Base-by-base conservation (phyloP, 2,888 invertebrate genomes). In the Drosophila lutescens region DNA sequence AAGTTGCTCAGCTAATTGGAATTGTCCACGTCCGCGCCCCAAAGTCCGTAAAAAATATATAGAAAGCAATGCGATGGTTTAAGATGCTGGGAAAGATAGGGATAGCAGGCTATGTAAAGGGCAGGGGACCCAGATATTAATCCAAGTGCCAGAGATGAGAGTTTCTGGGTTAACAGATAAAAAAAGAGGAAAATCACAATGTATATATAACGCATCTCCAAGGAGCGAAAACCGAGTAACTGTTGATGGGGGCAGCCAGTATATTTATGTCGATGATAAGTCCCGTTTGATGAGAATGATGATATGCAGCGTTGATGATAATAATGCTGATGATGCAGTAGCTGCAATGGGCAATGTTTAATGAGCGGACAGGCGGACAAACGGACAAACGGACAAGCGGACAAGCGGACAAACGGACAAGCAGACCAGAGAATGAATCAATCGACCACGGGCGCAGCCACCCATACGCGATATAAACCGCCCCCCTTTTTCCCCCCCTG, bases 281-380 rank as follows among this genome's bases (percentile, higher is more conserved):
- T 26, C 51, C 57, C 15, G 20, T 43, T 17, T 40, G 49, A 38
- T 58, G 50, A 20, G n/a, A 13, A 57, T 10, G 34, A 61, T 62
- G 63, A 62, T 62, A 62, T 38, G 17, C 67, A 68, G 46, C 46
- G 32, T 34, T 66, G 69, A 67, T 58, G 58, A 15, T 32, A 12
- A 20, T 38, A 12, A 53, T 57, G 56, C 41, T 55, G 41, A 69
- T 70, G 43, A 26, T 23, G 69, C 50, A 26, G 56, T 36, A 46
- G 44, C 51, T 69, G 63, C 74, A 62, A 38, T 57, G 57, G 63
- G 51, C 61, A 17, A 41, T 62, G 62, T 72, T 71, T 71, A 71
- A 71, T 71, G 73, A 71, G 71, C 49, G 72, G 38, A 47, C 69
- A 34, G 55, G 30, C 46, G 26, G 26, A 26, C 20, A 20, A 20